Base-by-base conservation (phyloP, 2,888 invertebrate genomes). In the Xestoiulus laeticollis region DNA sequence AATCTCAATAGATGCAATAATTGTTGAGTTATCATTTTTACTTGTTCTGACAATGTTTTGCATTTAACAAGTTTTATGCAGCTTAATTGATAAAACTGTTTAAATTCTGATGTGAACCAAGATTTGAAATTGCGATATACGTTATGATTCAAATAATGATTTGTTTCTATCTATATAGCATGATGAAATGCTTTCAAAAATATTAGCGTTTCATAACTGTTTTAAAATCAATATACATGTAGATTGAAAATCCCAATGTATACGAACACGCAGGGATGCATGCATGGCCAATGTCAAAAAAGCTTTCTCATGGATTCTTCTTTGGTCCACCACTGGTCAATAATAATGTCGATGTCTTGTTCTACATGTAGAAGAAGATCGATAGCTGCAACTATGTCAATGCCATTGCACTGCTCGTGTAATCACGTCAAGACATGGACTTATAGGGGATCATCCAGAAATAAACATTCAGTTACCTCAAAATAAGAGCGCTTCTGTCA, bases 251-350 rank as follows among this genome's bases (percentile, higher is more conserved):
- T 6, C n/a, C 59, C 19, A 59, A 59, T 59, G n/a, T n/a, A 59
- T 19, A n/a, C 59, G n/a, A n/a, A 59, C 59, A 59, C 59, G 59
- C 59, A 6, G 22, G 19, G n/a, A 59, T n/a, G n/a, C n/a, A n/a
- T n/a, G n/a, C n/a, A n/a, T 59, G 59, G 59, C n/a, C 59, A 59
- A 59, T 59, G n/a, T n/a, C 59, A 6, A 59, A 59, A 59, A 59
- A n/a, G 59, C 59, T 19, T 59, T n/a, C 59, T 6, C 59, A n/a
- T n/a, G 59, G 19, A 59, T 59, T 59, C 59, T 59, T 59, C 59
- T 59, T 59, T 59, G 19, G 59, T n/a, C n/a, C 59, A 59, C 2
- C n/a, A 4, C n/a, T n/a, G 59, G n/a, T n/a, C n/a, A n/a, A n/a
- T n/a, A 59, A n/a, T 59, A n/a, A 59, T 59, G 59, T 6, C n/a